Evolutionary conservation across 2,113 vertebrate species (phyloP), one percentile per base, ranked within the genome.

Genomic region (Salvelinus alpinus): DNA sequence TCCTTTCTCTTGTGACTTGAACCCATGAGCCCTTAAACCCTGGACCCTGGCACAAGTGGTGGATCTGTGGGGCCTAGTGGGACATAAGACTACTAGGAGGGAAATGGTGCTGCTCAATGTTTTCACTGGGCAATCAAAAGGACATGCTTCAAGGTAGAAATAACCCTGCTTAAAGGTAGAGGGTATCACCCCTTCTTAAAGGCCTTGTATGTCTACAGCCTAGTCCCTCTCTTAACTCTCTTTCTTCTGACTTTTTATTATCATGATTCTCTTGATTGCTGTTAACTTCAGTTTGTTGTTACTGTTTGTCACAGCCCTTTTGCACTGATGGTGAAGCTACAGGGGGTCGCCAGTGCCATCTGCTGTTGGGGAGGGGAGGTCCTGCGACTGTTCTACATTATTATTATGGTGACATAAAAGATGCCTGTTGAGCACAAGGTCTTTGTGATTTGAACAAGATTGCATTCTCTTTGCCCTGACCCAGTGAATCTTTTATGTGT

Each of bases 301-400:
- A 66, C 75, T 59, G 74, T 93, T 62, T 62, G 91, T 66, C 29
- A 70, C 75, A 47, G 27, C 65, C 65, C 65, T 25, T 93, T 94
- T 92, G 80, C 64, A 85, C 73, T 74, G 80, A 78, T 73, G 60
- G 64, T 48, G 62, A 54, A 22, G 25, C n/a, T n/a, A 48, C 54
- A 71, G 25, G 12, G 69, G 64, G 66, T 76, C 70, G 12, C 31
- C 71, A 70, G 48, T 60, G 2, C 27, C 38, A 90, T 93, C 93
- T 92, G 91, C 91, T 93, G 91, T 91, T 90, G 68, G 68, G 44
- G 68, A 70, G 82, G 87, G 91, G 85, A n/a, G n/a, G 88, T 91
- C 73, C 77, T 4, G 65, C 85, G 87, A 57, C 24, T 44, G 38
- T 44, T 44, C 9, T 12, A 11, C 9, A 34, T 34, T 34, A 34